phyloP scores from a whole-genome alignment of 2,888 invertebrate species.

The Rhogogaster chlorosoma region DNA sequence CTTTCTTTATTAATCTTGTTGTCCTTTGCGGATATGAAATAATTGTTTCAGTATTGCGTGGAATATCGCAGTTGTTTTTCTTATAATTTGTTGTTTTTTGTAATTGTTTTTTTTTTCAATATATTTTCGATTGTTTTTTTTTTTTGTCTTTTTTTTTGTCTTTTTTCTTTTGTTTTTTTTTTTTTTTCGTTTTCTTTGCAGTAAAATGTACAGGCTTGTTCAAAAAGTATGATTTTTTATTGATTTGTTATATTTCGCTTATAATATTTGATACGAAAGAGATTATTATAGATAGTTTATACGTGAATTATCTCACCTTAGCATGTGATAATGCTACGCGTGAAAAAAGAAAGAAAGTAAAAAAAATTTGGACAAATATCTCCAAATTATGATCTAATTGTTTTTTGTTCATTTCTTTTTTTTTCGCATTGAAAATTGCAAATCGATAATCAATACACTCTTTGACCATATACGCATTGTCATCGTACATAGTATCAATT shows the following conservation, averaged over 20 bases:
- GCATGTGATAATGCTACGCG: conserved; percentile 12
- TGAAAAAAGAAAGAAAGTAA: not conserved
- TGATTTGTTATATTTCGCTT: conserved; percentile 37
- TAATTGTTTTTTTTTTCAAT: conserved; percentile 3
- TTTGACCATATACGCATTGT: not conserved
- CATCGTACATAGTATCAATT: not conserved
- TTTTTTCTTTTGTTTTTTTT: conserved; percentile 22
- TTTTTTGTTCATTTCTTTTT: not conserved
- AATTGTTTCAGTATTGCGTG: not conserved
- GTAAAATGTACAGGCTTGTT: conserved; percentile 47
- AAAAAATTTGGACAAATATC: not conserved
- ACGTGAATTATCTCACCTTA: conserved; percentile 19
- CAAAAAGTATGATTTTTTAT: conserved; percentile 40
- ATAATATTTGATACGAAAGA: conserved; percentile 22
- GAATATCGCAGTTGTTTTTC: conserved; percentile 15
- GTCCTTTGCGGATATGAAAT: not conserved
- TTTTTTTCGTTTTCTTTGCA: conserved; percentile 41
- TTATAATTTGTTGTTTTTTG: conserved; percentile 16
- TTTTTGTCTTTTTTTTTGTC: not conserved
- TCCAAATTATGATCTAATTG: not conserved
- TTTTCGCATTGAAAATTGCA: not conserved
- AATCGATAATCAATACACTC: conserved; percentile 17
- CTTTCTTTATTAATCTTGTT: conserved; percentile 49
- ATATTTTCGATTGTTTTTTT: conserved; percentile 10
- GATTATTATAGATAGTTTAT: conserved; percentile 25